A percentile compares a stretch with the other conserved stretches of the same genome.
phyloP scores from a whole-genome alignment of 2,888 invertebrate species.

The Aelia acuminata region DNA sequence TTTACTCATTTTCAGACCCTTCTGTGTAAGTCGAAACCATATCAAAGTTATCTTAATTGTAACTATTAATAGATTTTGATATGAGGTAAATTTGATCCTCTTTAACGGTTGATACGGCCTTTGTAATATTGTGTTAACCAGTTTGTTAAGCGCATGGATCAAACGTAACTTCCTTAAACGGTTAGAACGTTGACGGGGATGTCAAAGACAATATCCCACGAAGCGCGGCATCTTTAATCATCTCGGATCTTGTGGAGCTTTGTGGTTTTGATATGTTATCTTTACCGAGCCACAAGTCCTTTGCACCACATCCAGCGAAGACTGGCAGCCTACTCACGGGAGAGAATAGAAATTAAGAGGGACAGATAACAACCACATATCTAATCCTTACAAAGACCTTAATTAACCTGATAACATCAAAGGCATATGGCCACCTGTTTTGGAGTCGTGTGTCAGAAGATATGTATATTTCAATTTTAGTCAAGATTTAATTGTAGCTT shows the following conservation, averaged over 20 bases:
- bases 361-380: constrained; percentile 7
- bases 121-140: neutral
- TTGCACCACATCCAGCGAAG: neutral
- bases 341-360: constrained; percentile 16
- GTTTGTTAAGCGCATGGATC: neutral
- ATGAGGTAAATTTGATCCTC: neutral
- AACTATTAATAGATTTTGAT: too few relatives aligned
- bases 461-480: neutral
- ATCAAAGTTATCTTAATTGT: too few relatives aligned
- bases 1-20: too few relatives aligned
- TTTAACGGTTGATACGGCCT: neutral
- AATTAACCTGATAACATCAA: constrained; percentile 31
- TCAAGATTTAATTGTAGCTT: neutral
- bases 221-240: constrained; percentile 35
- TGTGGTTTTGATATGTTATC: constrained; percentile 39
- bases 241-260: constrained; percentile 9
- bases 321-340: neutral
- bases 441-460: neutral
- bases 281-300: constrained; percentile 13
- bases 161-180: neutral
- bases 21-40: too few relatives aligned
- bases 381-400: neutral
- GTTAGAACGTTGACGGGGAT: neutral
- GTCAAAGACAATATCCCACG: neutral
- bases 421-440: neutral